Evolutionary conservation across 2,888 invertebrate species (phyloP).

Genomic region (Hemicrepidius hirtus): DNA sequence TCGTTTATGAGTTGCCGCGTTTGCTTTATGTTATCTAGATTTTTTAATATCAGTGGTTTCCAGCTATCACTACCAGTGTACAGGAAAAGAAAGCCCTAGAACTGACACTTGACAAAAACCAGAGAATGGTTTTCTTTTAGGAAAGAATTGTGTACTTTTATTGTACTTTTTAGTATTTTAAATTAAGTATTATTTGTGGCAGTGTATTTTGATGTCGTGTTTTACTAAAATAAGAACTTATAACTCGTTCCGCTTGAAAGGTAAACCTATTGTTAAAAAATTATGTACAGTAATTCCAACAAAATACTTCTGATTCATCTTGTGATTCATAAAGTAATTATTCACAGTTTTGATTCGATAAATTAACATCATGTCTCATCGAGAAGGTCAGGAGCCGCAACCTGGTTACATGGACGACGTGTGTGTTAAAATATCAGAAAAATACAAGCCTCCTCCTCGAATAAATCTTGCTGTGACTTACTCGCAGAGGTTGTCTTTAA

Average conservation of each 20-base stretch:
- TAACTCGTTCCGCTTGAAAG: constrained; percentile 15
- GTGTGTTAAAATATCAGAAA: constrained; percentile 91
- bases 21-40: constrained; percentile 5
- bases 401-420: constrained; percentile 86
- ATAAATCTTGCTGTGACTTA: constrained; percentile 77
- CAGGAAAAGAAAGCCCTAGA: not conserved
- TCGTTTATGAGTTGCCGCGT: not conserved
- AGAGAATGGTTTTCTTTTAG: constrained; percentile 31
- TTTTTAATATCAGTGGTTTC: not conserved
- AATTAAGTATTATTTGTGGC: constrained; percentile 34
- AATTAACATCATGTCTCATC: constrained; percentile 61
- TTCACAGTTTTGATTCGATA: constrained; percentile 44
- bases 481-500: constrained; percentile 74
- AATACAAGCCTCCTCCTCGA: constrained; percentile 87
- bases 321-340: constrained; percentile 49
- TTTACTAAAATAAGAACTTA: constrained; percentile 8
- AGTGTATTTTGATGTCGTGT: constrained; percentile 33
- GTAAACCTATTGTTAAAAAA: constrained; percentile 3
- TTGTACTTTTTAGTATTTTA: constrained; percentile 25
- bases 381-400: constrained; percentile 66
- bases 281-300: constrained; percentile 18
- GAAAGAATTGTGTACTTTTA: constrained; percentile 14
- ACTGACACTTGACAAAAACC: constrained; percentile 34
- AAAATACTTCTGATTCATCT: constrained; percentile 52
- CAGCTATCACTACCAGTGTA: not conserved